Conservation (phyloP, 1,140 invertebrate species). For the Paramacrobiotus metropolitanus region DNA sequence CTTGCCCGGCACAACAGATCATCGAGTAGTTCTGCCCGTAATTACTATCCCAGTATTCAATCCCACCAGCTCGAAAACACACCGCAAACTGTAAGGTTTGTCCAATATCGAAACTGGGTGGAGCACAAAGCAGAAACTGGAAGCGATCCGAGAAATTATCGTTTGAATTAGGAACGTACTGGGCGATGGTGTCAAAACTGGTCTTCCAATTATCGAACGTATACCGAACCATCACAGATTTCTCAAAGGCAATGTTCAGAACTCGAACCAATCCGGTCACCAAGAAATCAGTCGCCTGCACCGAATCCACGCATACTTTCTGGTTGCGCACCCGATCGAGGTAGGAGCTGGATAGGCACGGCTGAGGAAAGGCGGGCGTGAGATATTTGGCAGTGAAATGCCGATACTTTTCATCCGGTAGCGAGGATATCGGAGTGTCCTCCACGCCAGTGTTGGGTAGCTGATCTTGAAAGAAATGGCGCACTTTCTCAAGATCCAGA, state of each 20-base stretch:
- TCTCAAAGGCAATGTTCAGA: conserved; percentile 68
- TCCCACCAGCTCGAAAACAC: conserved; percentile 49
- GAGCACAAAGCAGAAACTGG: conserved; percentile 45
- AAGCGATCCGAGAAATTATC: conserved; percentile 66
- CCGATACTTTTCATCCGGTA: conserved; percentile 17
- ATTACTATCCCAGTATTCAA: conserved; percentile 73
- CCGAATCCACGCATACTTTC: conserved; percentile 54
- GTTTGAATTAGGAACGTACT: conserved; percentile 61
- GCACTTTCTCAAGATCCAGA: conserved; percentile 65
- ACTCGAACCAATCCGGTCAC: conserved; percentile 65
- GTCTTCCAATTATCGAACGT: conserved; percentile 60
- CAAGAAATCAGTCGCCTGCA: conserved; percentile 37
- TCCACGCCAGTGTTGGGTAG: not conserved
- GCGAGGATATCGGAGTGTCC: not conserved
- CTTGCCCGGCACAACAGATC: conserved; percentile 19
- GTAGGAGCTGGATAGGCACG: conserved; percentile 45
- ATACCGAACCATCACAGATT: conserved; percentile 63
- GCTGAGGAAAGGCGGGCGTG: conserved; percentile 56
- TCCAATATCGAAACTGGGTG: conserved; percentile 34
- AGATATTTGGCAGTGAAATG: conserved; percentile 20
- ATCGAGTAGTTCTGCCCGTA: conserved; percentile 45
- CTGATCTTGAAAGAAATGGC: conserved; percentile 40
- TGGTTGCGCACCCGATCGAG: conserved; percentile 43
- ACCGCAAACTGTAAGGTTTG: conserved; percentile 53
- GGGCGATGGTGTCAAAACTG: conserved; percentile 45